Evolutionary conservation across 2,797 vertebrate genomes (phyloP).

Genomic region (Brachymystax lenok): DNA sequence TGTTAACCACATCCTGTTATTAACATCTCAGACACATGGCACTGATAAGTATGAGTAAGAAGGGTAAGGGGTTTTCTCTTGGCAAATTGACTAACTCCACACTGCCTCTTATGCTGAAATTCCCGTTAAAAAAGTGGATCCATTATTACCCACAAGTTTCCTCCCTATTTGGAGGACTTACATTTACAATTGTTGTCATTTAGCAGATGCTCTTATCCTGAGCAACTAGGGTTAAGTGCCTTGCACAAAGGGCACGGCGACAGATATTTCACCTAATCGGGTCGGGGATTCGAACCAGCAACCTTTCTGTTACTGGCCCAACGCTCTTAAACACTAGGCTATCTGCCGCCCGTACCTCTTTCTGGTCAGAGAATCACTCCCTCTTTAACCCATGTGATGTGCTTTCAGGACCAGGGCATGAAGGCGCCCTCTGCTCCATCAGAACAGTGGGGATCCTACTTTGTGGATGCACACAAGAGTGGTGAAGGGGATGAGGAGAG

Average conservation of each 20-base stretch:
- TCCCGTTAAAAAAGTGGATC: background rate
- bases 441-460: conserved; percentile 93
- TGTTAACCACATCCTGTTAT: conserved; percentile 38
- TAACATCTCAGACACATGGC: background rate
- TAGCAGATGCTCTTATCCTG: too few relatives aligned
- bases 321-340: too few relatives aligned
- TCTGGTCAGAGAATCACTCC: background rate
- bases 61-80: conserved; percentile 15
- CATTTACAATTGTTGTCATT: too few relatives aligned
- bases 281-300: too few relatives aligned
- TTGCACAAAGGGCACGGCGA: too few relatives aligned
- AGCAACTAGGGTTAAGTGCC: too few relatives aligned
- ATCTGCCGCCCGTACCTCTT: too few relatives aligned
- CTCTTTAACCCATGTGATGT: conserved; percentile 2
- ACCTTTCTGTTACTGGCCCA: too few relatives aligned
- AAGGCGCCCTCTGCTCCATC: conserved; percentile 82
- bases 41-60: background rate
- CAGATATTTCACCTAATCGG: too few relatives aligned
- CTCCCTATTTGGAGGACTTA: background rate
- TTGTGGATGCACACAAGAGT: conserved; percentile 77
- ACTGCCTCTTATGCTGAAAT: background rate
- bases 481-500: conserved; percentile 75
- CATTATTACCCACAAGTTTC: background rate
- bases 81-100: too few relatives aligned
- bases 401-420: conserved; percentile 77